Percentiles rank a stretch among this genome's conserved stretches.
phyloP scores from a whole-genome alignment of 2,888 invertebrate genomes.

The Gasteruption jaculator region DNA sequence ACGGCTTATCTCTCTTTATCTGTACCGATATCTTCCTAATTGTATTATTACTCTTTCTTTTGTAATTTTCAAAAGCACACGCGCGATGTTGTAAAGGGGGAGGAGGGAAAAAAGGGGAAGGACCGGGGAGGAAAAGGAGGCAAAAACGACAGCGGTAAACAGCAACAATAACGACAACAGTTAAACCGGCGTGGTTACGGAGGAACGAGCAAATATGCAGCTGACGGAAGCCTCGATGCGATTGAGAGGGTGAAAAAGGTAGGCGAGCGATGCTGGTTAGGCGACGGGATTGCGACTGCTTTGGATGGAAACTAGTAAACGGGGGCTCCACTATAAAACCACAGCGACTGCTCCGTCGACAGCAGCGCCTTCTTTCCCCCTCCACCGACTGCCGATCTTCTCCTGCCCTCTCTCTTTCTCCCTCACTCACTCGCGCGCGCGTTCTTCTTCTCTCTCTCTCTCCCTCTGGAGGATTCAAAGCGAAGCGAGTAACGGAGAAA shows the following conservation, averaged over 20 bases:
- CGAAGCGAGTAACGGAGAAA: too few species aligned
- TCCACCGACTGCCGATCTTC: constrained; percentile 27
- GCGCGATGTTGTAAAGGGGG: constrained; percentile 14
- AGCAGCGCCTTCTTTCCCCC: constrained; percentile 52
- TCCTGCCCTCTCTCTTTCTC: constrained; percentile 5
- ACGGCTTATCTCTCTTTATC: too few species aligned
- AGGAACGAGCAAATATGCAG: constrained; percentile 30
- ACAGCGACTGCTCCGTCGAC: constrained; percentile 62
- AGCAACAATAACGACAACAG: constrained; percentile 1
- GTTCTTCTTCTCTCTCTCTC: constrained; percentile 6
- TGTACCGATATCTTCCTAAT: too few species aligned
- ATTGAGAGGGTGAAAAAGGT: constrained; percentile 54
- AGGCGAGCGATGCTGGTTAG: constrained; percentile 49
- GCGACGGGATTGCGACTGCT: constrained; percentile 49
- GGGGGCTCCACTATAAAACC: constrained; percentile 63
- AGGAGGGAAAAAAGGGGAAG: constrained; percentile 50
- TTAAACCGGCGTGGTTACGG: constrained; percentile 17
- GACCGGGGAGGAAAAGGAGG: constrained; percentile 47
- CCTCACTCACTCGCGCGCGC: constrained; percentile 14
- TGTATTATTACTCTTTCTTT: too few species aligned
- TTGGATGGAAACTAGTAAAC: constrained; percentile 50
- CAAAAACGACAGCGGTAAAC: not conserved
- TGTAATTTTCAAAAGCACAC: not conserved
- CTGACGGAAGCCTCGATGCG: constrained; percentile 42
- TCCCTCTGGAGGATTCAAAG: too few species aligned